Evolutionary conservation across 2,797 vertebrate species (phyloP).

Genomic region (Rachycentron canadum): DNA sequence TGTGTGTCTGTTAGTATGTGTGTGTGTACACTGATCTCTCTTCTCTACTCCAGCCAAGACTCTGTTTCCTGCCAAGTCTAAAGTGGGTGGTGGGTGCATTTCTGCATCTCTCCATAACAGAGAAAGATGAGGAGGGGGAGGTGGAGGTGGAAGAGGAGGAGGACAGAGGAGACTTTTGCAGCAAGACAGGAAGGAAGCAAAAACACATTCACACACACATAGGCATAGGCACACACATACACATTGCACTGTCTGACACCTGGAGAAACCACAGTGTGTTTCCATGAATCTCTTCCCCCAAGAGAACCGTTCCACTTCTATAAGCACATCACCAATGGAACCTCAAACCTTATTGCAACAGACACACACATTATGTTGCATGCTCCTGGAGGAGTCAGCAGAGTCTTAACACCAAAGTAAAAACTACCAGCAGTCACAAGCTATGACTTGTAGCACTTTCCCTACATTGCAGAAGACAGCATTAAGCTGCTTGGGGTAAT

Average conservation of each 20-base stretch:
- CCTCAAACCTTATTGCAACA: slow-evolving; percentile 58
- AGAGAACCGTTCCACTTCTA: slow-evolving; percentile 74
- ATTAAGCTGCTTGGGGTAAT: slow-evolving; percentile 39
- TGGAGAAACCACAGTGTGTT: slow-evolving; percentile 64
- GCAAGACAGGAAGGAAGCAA: slow-evolving; percentile 64
- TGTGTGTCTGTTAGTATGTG: neutral
- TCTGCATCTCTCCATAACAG: slow-evolving; percentile 77
- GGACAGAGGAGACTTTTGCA: slow-evolving; percentile 54
- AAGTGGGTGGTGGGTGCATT: slow-evolving; percentile 78
- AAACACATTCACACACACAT: slow-evolving; percentile 47
- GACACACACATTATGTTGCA: slow-evolving; percentile 42
- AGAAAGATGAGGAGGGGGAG: slow-evolving; percentile 70
- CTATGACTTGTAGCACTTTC: slow-evolving; percentile 48
- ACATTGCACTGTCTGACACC: slow-evolving; percentile 60
- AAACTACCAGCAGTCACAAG: slow-evolving; percentile 50
- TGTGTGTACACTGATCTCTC: slow-evolving; percentile 54
- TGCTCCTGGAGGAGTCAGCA: slow-evolving; percentile 20
- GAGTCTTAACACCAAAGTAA: slow-evolving; percentile 34
- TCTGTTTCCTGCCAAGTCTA: slow-evolving; percentile 77
- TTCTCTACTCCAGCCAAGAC: slow-evolving; percentile 66
- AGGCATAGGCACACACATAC: neutral
- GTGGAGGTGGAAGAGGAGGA: slow-evolving; percentile 20
- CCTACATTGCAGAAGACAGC: slow-evolving; percentile 23
- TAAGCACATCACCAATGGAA: slow-evolving; percentile 62
- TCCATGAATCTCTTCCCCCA: slow-evolving; percentile 54